Percentiles rank a stretch among this genome's conserved stretches.
These are phyloP conservation scores for Chloroceryle aenea DNA, from an alignment of 2,113 vertebrate genomes.

Conservation along the genomic window DNA sequence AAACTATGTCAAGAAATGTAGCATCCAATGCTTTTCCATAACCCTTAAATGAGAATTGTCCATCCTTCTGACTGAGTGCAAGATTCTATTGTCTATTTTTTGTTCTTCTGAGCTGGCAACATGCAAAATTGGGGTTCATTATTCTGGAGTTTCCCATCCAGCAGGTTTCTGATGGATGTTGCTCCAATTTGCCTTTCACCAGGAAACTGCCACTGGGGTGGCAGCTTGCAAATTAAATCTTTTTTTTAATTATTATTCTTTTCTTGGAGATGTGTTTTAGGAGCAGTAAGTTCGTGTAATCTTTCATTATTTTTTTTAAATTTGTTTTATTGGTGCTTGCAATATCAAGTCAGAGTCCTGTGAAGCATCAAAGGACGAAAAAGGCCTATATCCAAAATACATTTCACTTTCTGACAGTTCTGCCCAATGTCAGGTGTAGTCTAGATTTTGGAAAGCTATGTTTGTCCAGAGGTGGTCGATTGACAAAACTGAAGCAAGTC, in stretches of 20 bases:
- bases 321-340: background rate
- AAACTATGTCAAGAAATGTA: background rate
- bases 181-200: background rate
- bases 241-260: background rate
- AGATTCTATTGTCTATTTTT: background rate
- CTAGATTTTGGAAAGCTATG: background rate
- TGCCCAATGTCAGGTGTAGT: background rate
- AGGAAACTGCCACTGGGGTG: background rate
- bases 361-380: background rate
- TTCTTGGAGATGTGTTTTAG: background rate
- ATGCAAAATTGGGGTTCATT: background rate
- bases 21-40: background rate
- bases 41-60: background rate
- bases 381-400: no score
- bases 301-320: background rate
- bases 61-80: background rate
- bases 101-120: background rate
- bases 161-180: background rate
- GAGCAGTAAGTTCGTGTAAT: background rate
- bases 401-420: background rate
- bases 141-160: background rate
- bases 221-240: background rate
- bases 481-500: background rate
- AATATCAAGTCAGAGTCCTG: background rate
- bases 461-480: background rate